Evolutionary conservation across 2,113 vertebrate genomes (phyloP).

Genomic region (Hypomesus transpacificus): DNA sequence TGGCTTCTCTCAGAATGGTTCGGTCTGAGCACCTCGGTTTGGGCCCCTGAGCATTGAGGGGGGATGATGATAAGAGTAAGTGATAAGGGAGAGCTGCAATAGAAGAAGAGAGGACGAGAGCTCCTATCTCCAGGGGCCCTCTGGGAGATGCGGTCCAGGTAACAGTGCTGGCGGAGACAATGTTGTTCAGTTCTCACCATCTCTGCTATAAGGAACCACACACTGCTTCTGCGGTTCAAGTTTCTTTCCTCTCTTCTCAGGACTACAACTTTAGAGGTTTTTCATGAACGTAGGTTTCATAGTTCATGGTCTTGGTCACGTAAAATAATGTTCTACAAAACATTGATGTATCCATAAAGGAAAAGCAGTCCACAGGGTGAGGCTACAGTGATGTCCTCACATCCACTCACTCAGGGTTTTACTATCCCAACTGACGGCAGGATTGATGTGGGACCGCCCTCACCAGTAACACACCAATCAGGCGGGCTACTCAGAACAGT

Average conservation of each 20-base stretch:
- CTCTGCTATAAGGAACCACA: too few species aligned
- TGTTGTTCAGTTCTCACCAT: too few species aligned
- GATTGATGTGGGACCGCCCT: conserved; percentile 37
- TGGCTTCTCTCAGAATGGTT: conserved; percentile 29
- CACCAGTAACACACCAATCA: conserved; percentile 35
- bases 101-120: conserved; percentile 20
- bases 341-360: not conserved
- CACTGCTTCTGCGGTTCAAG: too few species aligned
- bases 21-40: conserved; percentile 13
- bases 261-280: too few species aligned
- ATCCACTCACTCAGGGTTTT: not conserved
- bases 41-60: conserved; percentile 20
- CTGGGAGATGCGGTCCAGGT: conserved; percentile 1
- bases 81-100: not conserved
- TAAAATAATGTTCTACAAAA: not conserved
- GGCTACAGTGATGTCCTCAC: too few species aligned
- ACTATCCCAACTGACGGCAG: conserved; percentile 10
- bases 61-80: conserved; percentile 18
- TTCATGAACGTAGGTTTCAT: too few species aligned
- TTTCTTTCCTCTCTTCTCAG: too few species aligned
- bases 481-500: conserved; percentile 26
- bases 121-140: not conserved
- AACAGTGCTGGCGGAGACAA: not conserved
- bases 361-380: too few species aligned
- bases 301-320: not conserved